A percentile compares a stretch with the other conserved stretches of the same genome.
Evolutionary conservation across 1,140 invertebrate species (phyloP).

Genomic region (Phthorimaea operculella): DNA sequence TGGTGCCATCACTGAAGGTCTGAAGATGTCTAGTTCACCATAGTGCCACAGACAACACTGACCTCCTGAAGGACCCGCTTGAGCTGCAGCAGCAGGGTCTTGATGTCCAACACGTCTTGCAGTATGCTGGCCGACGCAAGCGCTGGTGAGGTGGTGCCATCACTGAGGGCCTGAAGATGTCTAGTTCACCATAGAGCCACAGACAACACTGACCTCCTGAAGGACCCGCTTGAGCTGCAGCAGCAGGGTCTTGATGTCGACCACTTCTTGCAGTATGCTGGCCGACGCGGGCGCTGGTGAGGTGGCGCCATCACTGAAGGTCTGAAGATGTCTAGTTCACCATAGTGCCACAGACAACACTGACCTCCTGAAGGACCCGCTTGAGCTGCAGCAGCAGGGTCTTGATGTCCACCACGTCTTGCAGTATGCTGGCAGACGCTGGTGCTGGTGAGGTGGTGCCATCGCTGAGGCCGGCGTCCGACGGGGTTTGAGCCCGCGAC

Average conservation of each 20-base stretch:
- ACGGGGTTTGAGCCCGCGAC: slow-evolving; percentile 65
- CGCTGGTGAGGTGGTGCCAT: slow-evolving; percentile 54
- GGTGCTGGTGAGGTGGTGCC: slow-evolving; percentile 61
- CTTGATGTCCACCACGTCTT: slow-evolving; percentile 83
- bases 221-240: slow-evolving; percentile 80
- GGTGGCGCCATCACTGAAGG: slow-evolving; percentile 40
- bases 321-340: too few species aligned
- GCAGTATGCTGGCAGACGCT: slow-evolving; percentile 76
- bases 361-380: slow-evolving; percentile 80
- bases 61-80: slow-evolving; percentile 83
- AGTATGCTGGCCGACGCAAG: slow-evolving; percentile 76
- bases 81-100: slow-evolving; percentile 81
- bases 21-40: too few species aligned
- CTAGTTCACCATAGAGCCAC: too few species aligned
- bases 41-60: too few species aligned
- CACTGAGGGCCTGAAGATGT: too few species aligned
- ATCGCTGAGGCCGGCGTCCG: slow-evolving; percentile 50
- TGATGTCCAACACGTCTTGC: slow-evolving; percentile 82
- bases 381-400: slow-evolving; percentile 81
- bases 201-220: slow-evolving; percentile 74
- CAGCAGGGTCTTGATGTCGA: slow-evolving; percentile 82
- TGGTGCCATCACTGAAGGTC: slow-evolving; percentile 48
- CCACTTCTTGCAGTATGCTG: slow-evolving; percentile 79
- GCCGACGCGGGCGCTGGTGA: slow-evolving; percentile 72
- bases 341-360: too few species aligned